Evolutionary conservation across 2,113 vertebrate genomes (phyloP).

Genomic region (Oreochromis niloticus): DNA sequence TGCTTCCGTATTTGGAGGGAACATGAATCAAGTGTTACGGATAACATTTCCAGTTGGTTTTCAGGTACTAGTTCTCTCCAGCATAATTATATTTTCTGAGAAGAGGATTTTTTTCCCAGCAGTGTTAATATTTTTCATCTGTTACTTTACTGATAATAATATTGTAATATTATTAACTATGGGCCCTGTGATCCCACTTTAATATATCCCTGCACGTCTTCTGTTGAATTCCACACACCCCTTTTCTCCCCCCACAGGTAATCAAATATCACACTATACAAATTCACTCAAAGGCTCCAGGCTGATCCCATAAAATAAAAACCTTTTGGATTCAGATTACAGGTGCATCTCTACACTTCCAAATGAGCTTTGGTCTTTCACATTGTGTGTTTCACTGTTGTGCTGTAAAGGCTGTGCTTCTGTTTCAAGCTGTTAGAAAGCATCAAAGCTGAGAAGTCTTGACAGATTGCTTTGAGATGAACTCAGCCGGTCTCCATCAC

Average conservation of each 20-base stretch:
- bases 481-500: constrained; percentile 7
- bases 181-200: neutral
- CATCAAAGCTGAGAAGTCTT: constrained; percentile 42
- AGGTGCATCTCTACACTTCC: neutral
- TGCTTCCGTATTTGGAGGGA: neutral
- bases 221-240: neutral
- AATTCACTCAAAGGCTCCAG: neutral
- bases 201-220: neutral
- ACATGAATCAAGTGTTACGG: neutral
- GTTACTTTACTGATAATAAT: neutral
- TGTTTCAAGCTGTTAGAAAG: constrained; percentile 47
- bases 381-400: constrained; percentile 49
- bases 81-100: neutral
- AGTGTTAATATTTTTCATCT: neutral
- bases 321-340: neutral
- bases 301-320: neutral
- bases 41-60: neutral
- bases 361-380: constrained; percentile 15
- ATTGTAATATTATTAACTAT: neutral
- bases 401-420: constrained; percentile 56
- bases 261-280: neutral
- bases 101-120: neutral
- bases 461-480: constrained; percentile 4
- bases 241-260: fast-evolving
- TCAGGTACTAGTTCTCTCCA: neutral